Percentiles rank a stretch among this genome's conserved stretches.
phyloP scores from a whole-genome alignment of 1,140 invertebrate genomes.

The Nasonia giraulti region DNA sequence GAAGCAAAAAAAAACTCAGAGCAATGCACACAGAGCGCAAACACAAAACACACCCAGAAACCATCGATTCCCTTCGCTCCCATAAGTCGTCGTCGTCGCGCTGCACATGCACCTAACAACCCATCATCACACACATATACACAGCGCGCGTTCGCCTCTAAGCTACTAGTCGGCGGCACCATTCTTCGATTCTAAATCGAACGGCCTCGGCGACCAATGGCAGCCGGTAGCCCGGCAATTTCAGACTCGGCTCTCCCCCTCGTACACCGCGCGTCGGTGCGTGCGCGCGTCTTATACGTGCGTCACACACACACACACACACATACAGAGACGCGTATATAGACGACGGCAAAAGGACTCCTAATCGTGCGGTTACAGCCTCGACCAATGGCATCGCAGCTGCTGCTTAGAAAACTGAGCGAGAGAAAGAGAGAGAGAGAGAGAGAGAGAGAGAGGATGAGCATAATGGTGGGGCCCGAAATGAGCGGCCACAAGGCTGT shows the following conservation, averaged over 20 bases:
- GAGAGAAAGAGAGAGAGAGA: conserved; percentile 62
- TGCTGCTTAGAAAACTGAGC: conserved; percentile 52
- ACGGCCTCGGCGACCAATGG: conserved; percentile 64
- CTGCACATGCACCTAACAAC: not conserved
- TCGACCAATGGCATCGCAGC: conserved; percentile 65
- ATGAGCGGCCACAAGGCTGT: conserved; percentile 65
- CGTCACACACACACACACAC: not conserved
- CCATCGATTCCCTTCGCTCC: conserved; percentile 20
- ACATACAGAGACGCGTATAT: not conserved
- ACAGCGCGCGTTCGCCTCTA: conserved; percentile 10
- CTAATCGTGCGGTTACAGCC: conserved; percentile 51
- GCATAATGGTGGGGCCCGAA: conserved; percentile 59
- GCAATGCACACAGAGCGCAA: not conserved
- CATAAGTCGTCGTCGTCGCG: not conserved
- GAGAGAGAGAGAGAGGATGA: conserved; percentile 48
- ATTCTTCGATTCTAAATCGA: conserved; percentile 69
- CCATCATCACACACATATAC: not conserved
- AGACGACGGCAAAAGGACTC: not conserved
- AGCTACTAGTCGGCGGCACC: conserved; percentile 57
- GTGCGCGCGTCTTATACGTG: conserved; percentile 37
- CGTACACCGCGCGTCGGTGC: conserved; percentile 1
- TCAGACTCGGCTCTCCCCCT: conserved; percentile 44
- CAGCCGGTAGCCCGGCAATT: conserved; percentile 51
- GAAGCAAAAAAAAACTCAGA: not conserved
- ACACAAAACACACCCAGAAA: not conserved